Percentiles rank a stretch among this genome's conserved stretches.
These are phyloP conservation scores for Nymphalis io DNA, from an alignment of 1,140 invertebrate genomes.

Conservation along the genomic window DNA sequence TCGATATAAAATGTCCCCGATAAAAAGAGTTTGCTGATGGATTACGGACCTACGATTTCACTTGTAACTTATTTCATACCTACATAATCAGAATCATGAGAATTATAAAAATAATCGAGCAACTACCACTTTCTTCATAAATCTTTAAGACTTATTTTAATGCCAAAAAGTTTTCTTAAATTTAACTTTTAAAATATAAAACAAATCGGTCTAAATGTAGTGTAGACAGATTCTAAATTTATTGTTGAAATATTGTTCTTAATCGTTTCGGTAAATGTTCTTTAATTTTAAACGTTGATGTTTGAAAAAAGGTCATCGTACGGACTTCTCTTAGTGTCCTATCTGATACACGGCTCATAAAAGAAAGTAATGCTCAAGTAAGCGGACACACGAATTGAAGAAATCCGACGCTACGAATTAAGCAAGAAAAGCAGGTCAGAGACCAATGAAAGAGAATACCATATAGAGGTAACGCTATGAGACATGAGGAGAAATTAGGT, in stretches of 20 bases:
- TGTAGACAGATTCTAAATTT: constrained; percentile 35
- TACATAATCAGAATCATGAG: too few relatives aligned
- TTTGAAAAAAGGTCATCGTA: constrained; percentile 46
- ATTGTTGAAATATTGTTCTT: constrained; percentile 54
- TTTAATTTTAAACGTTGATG: constrained; percentile 43
- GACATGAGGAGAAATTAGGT: constrained; percentile 46
- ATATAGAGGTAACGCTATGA: constrained; percentile 49
- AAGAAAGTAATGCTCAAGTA: constrained; percentile 44
- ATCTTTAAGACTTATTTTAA: background rate
- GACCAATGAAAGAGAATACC: constrained; percentile 52
- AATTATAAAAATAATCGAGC: too few relatives aligned
- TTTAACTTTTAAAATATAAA: constrained; percentile 16
- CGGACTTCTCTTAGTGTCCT: constrained; percentile 45
- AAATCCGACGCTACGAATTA: constrained; percentile 45
- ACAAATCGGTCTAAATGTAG: constrained; percentile 29
- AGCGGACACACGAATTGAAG: constrained; percentile 48
- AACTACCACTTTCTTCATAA: background rate
- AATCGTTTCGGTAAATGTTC: constrained; percentile 50
- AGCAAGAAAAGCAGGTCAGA: constrained; percentile 61
- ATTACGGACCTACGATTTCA: too few relatives aligned
- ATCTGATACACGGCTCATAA: constrained; percentile 49
- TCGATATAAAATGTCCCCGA: too few relatives aligned
- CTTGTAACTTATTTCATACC: too few relatives aligned
- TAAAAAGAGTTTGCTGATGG: too few relatives aligned
- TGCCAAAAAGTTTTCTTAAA: constrained; percentile 19